Percentiles rank a stretch among this genome's conserved stretches.
Evolutionary conservation across 2,113 vertebrate genomes (phyloP).

Genomic region (Gobio gobio): DNA sequence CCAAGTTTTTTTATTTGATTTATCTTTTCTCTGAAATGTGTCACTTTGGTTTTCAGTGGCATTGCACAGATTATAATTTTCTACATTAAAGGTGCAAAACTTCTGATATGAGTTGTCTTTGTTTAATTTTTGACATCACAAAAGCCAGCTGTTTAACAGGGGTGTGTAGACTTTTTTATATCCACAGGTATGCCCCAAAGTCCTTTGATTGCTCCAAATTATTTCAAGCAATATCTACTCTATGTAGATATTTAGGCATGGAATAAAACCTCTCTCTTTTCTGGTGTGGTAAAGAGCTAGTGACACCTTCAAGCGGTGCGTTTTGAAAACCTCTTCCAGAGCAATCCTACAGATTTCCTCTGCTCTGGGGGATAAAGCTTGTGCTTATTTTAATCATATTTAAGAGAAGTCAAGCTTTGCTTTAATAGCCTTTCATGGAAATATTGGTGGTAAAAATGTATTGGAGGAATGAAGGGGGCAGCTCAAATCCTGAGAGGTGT

Average conservation of each 20-base stretch:
- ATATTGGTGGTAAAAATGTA: conserved; percentile 71
- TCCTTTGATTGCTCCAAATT: background rate
- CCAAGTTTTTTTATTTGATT: no score
- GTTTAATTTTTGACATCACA: no score
- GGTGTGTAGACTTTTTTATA: no score
- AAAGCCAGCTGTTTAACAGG: no score
- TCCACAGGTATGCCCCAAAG: background rate
- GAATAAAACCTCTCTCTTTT: background rate
- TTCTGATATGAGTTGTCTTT: no score
- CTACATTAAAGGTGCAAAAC: no score
- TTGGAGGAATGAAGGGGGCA: conserved; percentile 65
- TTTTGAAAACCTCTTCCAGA: conserved; percentile 66
- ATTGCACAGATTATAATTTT: no score
- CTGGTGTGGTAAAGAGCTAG: conserved; percentile 55
- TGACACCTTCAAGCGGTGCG: conserved; percentile 69
- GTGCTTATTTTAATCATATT: conserved; percentile 76
- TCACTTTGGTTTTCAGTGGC: no score
- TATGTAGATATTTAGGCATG: background rate
- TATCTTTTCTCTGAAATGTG: no score
- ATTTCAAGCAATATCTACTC: background rate
- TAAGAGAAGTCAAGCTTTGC: conserved; percentile 74
- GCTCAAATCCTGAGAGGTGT: conserved; percentile 64
- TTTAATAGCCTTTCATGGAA: conserved; percentile 76
- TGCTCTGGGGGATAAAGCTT: conserved; percentile 69
- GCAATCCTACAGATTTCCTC: conserved; percentile 68